A percentile compares a stretch with the other conserved stretches of the same genome.
These are phyloP conservation scores for Bos javanicus DNA, from an alignment of 2,113 vertebrate species.

Conservation along the genomic window DNA sequence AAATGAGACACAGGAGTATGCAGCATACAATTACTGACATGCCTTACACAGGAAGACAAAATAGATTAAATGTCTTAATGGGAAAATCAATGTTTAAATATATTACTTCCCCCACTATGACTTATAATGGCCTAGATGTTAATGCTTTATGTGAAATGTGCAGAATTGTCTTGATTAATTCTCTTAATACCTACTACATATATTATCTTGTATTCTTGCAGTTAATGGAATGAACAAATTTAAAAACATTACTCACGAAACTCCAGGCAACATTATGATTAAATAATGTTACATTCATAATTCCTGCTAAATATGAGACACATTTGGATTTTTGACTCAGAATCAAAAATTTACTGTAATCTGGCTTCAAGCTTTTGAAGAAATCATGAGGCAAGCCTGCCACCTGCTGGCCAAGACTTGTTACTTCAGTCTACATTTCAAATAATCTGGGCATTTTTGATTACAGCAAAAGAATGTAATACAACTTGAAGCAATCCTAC, in stretches of 20 bases:
- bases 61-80: neutral
- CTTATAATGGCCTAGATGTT: neutral
- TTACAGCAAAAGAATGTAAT: neutral
- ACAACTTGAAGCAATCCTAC: neutral
- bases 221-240: slow-evolving; percentile 1
- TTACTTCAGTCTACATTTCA: neutral
- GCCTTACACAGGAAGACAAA: neutral
- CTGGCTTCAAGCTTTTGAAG: neutral
- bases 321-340: slow-evolving; percentile 39
- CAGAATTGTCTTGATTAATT: neutral
- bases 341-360: neutral
- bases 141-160: neutral
- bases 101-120: neutral
- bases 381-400: slow-evolving; percentile 58
- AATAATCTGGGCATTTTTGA: neutral
- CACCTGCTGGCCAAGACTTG: slow-evolving; percentile 73
- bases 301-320: neutral
- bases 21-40: neutral
- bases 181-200: neutral
- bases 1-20: neutral
- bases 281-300: neutral
- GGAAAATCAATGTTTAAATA: neutral
- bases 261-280: neutral
- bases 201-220: slow-evolving; percentile 3
- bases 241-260: neutral